Percentiles rank a stretch among this genome's conserved stretches.
These are phyloP conservation scores for Ennomos fuscantarius DNA, from an alignment of 2,888 invertebrate species.

Conservation along the genomic window DNA sequence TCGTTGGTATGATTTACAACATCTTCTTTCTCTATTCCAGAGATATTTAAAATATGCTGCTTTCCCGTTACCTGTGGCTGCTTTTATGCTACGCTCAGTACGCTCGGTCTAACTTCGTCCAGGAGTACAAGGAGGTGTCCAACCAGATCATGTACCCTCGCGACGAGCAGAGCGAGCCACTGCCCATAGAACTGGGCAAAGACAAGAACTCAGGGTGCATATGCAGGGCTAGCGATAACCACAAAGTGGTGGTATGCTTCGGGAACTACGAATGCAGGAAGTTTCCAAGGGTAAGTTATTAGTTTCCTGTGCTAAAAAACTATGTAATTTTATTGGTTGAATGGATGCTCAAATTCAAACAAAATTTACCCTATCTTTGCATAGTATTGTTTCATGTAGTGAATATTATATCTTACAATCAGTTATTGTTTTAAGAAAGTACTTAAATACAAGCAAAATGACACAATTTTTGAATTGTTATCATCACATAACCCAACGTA, in stretches of 20 bases:
- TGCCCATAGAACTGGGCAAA: conserved; percentile 65
- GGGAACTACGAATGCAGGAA: conserved; percentile 78
- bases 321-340: no score
- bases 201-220: conserved; percentile 77
- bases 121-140: conserved; percentile 63
- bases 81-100: conserved; percentile 70
- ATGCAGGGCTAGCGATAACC: conserved; percentile 70
- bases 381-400: no score
- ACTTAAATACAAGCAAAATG: no score
- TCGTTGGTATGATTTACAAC: no score
- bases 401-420: no score
- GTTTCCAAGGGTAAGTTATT: conserved; percentile 72
- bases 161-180: conserved; percentile 50
- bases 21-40: conserved; percentile 21
- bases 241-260: conserved; percentile 76
- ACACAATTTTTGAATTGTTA: not conserved
- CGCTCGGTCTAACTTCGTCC: conserved; percentile 59
- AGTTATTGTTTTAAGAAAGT: no score
- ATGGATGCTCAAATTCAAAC: no score
- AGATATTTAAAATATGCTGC: conserved; percentile 51
- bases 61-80: conserved; percentile 66
- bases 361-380: no score
- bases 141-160: conserved; percentile 55
- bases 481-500: conserved; percentile 11
- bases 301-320: no score